phyloP scores from a whole-genome alignment of 2,888 invertebrate species.

The Bruchidius siliquastri region DNA sequence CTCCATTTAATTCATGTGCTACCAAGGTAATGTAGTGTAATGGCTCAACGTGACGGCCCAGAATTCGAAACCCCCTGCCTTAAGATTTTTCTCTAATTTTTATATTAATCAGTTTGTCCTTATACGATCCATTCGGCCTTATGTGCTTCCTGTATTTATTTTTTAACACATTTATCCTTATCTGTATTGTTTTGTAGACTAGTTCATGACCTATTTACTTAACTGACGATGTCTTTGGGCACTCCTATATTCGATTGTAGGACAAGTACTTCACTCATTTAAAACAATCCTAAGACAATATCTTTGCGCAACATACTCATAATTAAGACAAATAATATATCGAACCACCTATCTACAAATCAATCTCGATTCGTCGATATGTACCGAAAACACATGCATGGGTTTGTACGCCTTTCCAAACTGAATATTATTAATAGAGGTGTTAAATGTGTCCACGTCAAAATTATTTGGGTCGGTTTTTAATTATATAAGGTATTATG shows the following conservation, averaged over 20 bases:
- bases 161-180: too few species aligned
- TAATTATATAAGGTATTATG: background rate
- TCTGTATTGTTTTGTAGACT: background rate
- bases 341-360: background rate
- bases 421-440: background rate
- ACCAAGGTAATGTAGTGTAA: too few species aligned
- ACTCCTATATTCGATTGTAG: background rate
- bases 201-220: background rate
- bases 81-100: too few species aligned
- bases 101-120: too few species aligned
- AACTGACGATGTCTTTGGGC: background rate
- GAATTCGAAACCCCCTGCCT: too few species aligned
- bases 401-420: background rate
- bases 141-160: too few species aligned
- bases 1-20: too few species aligned
- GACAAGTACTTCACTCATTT: background rate
- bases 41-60: too few species aligned
- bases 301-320: background rate
- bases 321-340: background rate
- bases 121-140: too few species aligned
- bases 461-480: background rate
- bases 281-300: background rate
- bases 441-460: background rate
- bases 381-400: background rate
- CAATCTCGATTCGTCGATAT: background rate